phyloP scores from a whole-genome alignment of 2,113 vertebrate genomes.

The Origma solitaria region DNA sequence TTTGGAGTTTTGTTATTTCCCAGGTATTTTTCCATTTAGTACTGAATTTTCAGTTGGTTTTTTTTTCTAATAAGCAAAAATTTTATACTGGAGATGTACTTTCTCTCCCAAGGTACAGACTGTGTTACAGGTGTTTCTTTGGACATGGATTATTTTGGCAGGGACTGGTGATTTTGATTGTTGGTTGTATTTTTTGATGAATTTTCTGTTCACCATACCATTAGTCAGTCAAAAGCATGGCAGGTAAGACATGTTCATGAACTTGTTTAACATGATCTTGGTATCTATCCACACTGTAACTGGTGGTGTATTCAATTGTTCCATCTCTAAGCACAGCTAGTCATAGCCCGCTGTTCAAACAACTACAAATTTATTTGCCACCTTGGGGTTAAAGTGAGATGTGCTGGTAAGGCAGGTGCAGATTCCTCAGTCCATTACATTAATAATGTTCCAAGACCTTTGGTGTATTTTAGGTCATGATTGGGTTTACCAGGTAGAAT shows the following conservation, averaged over 20 bases:
- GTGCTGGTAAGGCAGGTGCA: neutral
- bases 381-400: neutral
- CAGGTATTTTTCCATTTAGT: neutral
- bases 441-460: neutral
- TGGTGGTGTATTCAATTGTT: neutral
- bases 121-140: neutral
- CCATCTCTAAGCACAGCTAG: neutral
- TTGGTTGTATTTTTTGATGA: neutral
- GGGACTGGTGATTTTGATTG: neutral
- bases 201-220: neutral
- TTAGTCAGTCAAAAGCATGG: neutral
- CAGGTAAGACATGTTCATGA: neutral
- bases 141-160: accelerated
- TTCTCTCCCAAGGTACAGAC: neutral
- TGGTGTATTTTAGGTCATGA: neutral
- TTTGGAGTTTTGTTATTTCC: neutral
- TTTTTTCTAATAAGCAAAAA: neutral
- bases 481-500: neutral
- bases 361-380: neutral
- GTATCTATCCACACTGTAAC: neutral
- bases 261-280: neutral
- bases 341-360: neutral
- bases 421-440: neutral
- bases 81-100: neutral
- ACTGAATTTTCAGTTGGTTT: neutral